Evolutionary conservation across 2,888 invertebrate species (phyloP).

Genomic region (Campoplex capitator): DNA sequence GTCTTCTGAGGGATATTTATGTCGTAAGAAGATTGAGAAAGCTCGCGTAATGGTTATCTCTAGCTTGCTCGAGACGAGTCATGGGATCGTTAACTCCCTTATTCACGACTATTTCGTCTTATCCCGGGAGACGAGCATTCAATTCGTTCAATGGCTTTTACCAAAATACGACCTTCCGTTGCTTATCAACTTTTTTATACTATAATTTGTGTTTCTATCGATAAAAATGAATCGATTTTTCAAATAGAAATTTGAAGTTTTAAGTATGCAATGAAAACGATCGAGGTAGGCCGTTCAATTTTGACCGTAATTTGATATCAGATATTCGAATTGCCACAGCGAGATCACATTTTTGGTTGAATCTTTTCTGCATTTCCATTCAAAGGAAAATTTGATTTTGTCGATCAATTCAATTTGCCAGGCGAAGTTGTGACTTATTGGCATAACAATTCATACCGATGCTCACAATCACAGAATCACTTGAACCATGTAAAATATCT

Average conservation of each 20-base stretch:
- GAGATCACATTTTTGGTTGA: neutral
- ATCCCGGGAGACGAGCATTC: conserved; percentile 34
- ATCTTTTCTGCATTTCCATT: neutral
- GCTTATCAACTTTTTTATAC: conserved; percentile 13
- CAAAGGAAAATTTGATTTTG: neutral
- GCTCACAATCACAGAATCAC: neutral
- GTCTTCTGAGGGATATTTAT: neutral
- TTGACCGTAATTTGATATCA: neutral
- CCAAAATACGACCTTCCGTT: conserved; percentile 19
- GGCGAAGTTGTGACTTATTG: neutral
- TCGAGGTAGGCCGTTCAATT: neutral
- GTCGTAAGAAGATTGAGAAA: conserved; percentile 39
- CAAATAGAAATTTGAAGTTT: neutral
- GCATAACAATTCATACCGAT: neutral
- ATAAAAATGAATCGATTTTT: neutral
- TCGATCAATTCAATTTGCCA: neutral
- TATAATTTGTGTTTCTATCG: neutral
- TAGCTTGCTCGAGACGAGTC: conserved; percentile 33
- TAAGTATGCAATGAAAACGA: neutral
- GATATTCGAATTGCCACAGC: neutral
- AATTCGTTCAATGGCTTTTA: conserved; percentile 36
- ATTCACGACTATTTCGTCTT: conserved; percentile 51
- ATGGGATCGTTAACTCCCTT: conserved; percentile 61
- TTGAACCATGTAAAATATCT: neutral
- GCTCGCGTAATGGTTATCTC: conserved; percentile 48